A percentile compares a stretch with the other conserved stretches of the same genome.
phyloP scores from a whole-genome alignment of 1,140 invertebrate species.

The Hydropsyche tenuis region DNA sequence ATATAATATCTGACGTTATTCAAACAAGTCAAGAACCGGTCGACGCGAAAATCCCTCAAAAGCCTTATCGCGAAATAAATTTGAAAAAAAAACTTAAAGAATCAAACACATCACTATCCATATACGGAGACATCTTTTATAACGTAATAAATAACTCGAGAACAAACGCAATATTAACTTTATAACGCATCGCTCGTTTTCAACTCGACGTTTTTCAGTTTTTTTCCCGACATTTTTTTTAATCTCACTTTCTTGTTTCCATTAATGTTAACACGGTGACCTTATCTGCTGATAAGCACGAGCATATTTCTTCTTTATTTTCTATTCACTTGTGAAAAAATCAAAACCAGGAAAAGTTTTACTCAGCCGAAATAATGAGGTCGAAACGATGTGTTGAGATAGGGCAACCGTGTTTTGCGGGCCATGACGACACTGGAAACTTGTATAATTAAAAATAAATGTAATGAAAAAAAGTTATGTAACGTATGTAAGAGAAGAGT shows the following conservation, averaged over 20 bases:
- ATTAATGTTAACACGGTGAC: conserved; percentile 18
- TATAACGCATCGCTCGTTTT: too few species aligned
- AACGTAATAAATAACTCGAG: too few species aligned
- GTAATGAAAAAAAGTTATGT: background rate
- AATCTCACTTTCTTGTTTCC: conserved; percentile 14
- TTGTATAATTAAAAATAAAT: conserved; percentile 8
- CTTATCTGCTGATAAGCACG: background rate
- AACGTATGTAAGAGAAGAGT: conserved; percentile 1
- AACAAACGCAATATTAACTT: too few species aligned
- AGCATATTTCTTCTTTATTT: background rate
- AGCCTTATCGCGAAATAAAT: too few species aligned
- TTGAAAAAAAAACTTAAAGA: too few species aligned
- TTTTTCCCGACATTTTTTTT: background rate
- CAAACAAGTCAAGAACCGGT: too few species aligned
- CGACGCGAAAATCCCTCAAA: too few species aligned
- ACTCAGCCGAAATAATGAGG: conserved; percentile 16
- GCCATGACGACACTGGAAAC: conserved; percentile 10
- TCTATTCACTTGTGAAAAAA: background rate
- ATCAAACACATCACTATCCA: too few species aligned
- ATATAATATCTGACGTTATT: too few species aligned
- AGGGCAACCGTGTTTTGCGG: conserved; percentile 13
- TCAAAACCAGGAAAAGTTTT: background rate
- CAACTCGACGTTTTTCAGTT: too few species aligned
- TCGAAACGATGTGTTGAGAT: conserved; percentile 23
- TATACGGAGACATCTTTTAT: too few species aligned